Percentiles rank a stretch among this genome's conserved stretches.
These are phyloP conservation scores for Drosophila nigrodunni DNA, from an alignment of 1,140 invertebrate genomes.

Conservation along the genomic window DNA sequence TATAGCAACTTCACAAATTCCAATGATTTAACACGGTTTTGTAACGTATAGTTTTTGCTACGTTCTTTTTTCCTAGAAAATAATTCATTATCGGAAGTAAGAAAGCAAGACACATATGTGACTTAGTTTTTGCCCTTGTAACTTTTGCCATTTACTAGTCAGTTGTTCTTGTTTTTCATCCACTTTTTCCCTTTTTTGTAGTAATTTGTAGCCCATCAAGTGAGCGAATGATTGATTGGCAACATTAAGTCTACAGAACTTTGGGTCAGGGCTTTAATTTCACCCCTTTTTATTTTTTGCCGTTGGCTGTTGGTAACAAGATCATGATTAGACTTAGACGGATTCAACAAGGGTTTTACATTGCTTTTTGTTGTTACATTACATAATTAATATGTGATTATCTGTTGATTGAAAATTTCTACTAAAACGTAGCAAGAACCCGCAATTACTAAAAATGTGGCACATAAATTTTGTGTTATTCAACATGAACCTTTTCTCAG, in stretches of 20 bases:
- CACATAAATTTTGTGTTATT: not conserved
- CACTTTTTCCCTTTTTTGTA: constrained; percentile 28
- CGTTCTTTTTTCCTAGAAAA: not conserved
- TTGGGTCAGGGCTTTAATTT: constrained; percentile 29
- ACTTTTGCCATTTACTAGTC: constrained; percentile 36
- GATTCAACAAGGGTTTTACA: constrained; percentile 35
- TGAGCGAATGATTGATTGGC: constrained; percentile 53
- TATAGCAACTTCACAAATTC: not conserved
- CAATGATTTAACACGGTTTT: constrained; percentile 6
- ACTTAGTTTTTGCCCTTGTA: constrained; percentile 33
- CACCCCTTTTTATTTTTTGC: constrained; percentile 8
- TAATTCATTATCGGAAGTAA: constrained; percentile 43
- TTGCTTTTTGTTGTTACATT: constrained; percentile 14
- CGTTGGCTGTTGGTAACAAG: not conserved
- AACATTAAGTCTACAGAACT: constrained; percentile 43
- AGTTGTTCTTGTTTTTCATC: constrained; percentile 10
- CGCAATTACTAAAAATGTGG: not conserved
- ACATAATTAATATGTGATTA: constrained; percentile 36
- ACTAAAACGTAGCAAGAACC: not conserved
- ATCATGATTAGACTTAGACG: constrained; percentile 20
- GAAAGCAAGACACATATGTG: constrained; percentile 34
- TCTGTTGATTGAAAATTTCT: constrained; percentile 5
- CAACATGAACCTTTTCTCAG: not conserved
- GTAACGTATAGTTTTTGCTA: not conserved
- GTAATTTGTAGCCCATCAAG: constrained; percentile 46